These are phyloP conservation scores for Limnephilus rhombicus DNA, from an alignment of 2,888 invertebrate species.

Conservation along the genomic window DNA sequence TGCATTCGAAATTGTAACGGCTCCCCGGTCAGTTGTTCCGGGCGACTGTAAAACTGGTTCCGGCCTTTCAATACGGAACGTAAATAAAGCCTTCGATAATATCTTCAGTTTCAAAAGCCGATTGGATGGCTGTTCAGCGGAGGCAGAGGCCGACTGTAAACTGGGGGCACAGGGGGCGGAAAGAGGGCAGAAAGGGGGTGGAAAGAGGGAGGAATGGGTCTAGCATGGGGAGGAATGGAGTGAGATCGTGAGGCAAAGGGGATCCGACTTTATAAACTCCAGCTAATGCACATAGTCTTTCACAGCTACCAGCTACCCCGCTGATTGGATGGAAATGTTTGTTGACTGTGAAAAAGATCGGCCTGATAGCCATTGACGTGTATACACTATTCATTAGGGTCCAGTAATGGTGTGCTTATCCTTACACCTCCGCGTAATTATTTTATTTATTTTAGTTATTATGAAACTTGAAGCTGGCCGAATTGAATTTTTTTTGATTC, in stretches of 20 bases:
- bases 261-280: constrained; percentile 42
- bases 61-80: constrained; percentile 53
- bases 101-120: constrained; percentile 62
- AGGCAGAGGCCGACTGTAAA: not conserved
- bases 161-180: not conserved
- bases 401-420: not conserved
- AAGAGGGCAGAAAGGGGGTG: not conserved
- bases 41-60: constrained; percentile 21
- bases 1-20: not conserved
- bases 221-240: not conserved
- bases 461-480: not conserved
- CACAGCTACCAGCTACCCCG: constrained; percentile 24
- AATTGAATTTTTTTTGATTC: not conserved
- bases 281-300: constrained; percentile 37
- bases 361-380: constrained; percentile 12
- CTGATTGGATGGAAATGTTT: constrained; percentile 45
- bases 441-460: not conserved
- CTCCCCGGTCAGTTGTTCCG: constrained; percentile 4
- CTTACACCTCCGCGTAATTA: too few relatives aligned
- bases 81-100: constrained; percentile 63
- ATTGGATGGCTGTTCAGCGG: constrained; percentile 53
- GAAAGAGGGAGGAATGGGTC: not conserved
- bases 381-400: constrained; percentile 38
- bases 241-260: constrained; percentile 18
- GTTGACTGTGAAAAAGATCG: constrained; percentile 34